Evolutionary conservation across 2,888 invertebrate species (phyloP), one percentile per base, ranked within the genome.

Genomic region (Steinernema scapterisci): DNA sequence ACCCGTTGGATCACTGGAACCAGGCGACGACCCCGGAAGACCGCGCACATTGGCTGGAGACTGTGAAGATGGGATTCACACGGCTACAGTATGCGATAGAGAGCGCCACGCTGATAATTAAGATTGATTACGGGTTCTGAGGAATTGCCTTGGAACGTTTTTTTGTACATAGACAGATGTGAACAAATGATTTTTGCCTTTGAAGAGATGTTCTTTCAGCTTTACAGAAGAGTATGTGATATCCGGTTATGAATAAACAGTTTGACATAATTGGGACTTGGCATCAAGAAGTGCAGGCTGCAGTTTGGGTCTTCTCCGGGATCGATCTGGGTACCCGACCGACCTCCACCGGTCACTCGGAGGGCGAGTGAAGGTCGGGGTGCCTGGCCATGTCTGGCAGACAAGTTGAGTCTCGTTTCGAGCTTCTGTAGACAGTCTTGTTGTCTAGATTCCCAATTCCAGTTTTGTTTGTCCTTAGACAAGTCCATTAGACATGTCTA

Each of bases 11-110:
- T 9, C 73, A 79, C 46, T 80, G 79, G 73, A 21, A 70, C 1
- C 25, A 25, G 7, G 76, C 76, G 6, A 52, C 51, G 1, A 72
- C 13, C 27, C 27, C 23, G n/a, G 46, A 54, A 1, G 52, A 63
- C 38, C 27, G 38, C 3, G 9, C 13, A 9, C 43, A 77, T 31
- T 72, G 74, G 77, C 25, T 75, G 21, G 52, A 71, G 75, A 27
- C 46, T 11, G 48, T 78, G 11, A 63, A 63, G 19, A 31, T 63
- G 43, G 76, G 77, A 38, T 81, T 83, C 73, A 77, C 79, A 7
- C 51, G 76, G 44, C 70, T 84, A 16, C 80, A 85, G 54, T 82
- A 80, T 63, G 75, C 82, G 11, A 78, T 84, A 23, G 84, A 85
- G 75, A 79, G 78, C 75, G 85, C 82, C 48, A 79, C 77, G n/a